Base-by-base conservation (phyloP, 2,113 vertebrate genomes). In the Thalassarche chlororhynchos region DNA sequence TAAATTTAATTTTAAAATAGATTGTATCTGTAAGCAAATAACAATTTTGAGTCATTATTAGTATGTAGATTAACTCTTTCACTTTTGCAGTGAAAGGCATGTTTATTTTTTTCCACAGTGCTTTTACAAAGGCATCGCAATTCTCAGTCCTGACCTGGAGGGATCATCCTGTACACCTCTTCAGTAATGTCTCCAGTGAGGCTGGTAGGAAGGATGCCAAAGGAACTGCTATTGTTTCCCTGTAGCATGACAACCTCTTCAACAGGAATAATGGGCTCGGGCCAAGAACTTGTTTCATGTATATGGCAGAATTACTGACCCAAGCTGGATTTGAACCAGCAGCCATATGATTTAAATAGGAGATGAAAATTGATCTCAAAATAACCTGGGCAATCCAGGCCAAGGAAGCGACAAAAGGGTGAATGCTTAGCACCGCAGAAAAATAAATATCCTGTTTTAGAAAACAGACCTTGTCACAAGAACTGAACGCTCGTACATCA, bases 321-420 rank as follows among this genome's bases (percentile, higher is more conserved):
- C 47, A 78, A 89, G 51, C 69, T 96, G 96, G 76, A 91, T 93
- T 78, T 75, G 69, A 91, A 89, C 77, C 89, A 93, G n/a, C n/a
- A 93, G 51, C 62, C 58, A 62, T 80, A 86, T 74, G 71, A 97
- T 94, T 93, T 87, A 93, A 97, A 95, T 89, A 93, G 54, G 78
- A 88, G 82, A 93, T 60, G 79, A 94, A 91, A 91, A 91, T 34
- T 77, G 68, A 90, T 94, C 93, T 83, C 91, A 90, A 93, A 96
- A 96, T 90, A 96, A 90, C 78, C 64, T 91, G 78, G 57, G 55
- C 62, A 62, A 14, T 77, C n/a, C 77, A 83, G 91, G 91, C 87
- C 89, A 91, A 87, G 84, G 93, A 96, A 96, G n/a, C 0, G 0
- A 72, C 77, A 91, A 91, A 88, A 87, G 78, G 54, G 47, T 83